Base-by-base conservation (phyloP, 2,888 invertebrate species). In the Synanthedon myopaeformis region DNA sequence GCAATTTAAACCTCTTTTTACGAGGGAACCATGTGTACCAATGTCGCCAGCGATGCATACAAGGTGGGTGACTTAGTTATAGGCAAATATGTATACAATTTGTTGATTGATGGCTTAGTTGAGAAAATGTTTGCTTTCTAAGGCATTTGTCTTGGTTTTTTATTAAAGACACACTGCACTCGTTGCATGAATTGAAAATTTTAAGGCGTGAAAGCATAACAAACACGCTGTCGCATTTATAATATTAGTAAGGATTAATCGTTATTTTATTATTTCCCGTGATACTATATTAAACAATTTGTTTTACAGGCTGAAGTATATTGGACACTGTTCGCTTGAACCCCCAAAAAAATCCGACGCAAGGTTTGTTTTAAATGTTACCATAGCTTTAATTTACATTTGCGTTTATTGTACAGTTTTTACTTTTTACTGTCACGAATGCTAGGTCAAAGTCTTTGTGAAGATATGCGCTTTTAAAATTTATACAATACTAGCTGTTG, bases 31-130 rank as follows among this genome's bases (percentile, higher is more conserved):
- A 3, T 79, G 79, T 59, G 73, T 86, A 10, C 86, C 85, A 3
- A 85, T 86, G 85, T 64, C 58, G 2, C 86, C 86, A 5, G 78
- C 84, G 4, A 82, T 86, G 82, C 78, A 82, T 56, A 79, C 79
- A 10, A 79, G 86, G 86, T 83, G 64, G 12, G 45, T 45, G 1
- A 45, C n/a, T 14, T 13, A 45, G 12, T 45, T 14, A 49, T 17
- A 49, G 12, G 11, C 14, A 14, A 49, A 49, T 49, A n/a, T 4
- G 42, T n/a, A n/a, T 45, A 45, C 13, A n/a, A 6, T 5, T 45
- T 45, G 23, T 5, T 23, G 23, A 45, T n/a, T 12, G 45, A 3
- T 13, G 45, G 45, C 3, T 13, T 35, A 8, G 5, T 35, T 8
- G 28, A 8, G 28, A 35, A 8, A 35, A 35, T 35, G 23, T 4